A percentile compares a stretch with the other conserved stretches of the same genome.
These are phyloP conservation scores for Noctua janthina DNA, from an alignment of 2,888 invertebrate genomes.

Conservation along the genomic window DNA sequence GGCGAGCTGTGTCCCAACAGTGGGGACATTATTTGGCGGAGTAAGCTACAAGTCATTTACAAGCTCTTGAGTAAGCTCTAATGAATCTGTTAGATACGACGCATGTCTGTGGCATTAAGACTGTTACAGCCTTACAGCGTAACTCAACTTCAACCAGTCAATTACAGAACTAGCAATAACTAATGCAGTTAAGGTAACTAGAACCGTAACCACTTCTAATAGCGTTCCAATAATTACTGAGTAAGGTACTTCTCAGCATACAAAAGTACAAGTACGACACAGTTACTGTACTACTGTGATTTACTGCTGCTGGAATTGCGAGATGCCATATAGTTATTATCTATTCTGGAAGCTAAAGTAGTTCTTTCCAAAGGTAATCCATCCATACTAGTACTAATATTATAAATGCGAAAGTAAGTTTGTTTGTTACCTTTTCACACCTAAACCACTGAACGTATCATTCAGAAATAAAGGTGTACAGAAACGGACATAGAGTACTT, in stretches of 20 bases:
- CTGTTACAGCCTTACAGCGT: not conserved
- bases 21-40: not conserved
- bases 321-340: not conserved
- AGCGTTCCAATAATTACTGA: constrained; percentile 6
- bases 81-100: not conserved
- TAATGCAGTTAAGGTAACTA: constrained; percentile 46
- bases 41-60: not conserved
- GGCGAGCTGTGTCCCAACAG: not conserved
- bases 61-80: not conserved
- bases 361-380: not conserved
- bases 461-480: too few species aligned
- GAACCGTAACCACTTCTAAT: constrained; percentile 14
- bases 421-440: too few species aligned
- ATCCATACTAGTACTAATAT: too few species aligned
- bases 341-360: not conserved
- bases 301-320: not conserved
- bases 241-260: not conserved
- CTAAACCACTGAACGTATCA: too few species aligned
- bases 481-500: too few species aligned
- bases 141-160: constrained; percentile 19
- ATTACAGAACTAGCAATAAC: constrained; percentile 25
- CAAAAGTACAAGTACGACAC: not conserved
- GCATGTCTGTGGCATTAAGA: not conserved
- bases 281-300: not conserved
- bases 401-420: too few species aligned